Evolutionary conservation across 2,888 invertebrate genomes (phyloP).

Genomic region (Drosophila nr. perissopoda): DNA sequence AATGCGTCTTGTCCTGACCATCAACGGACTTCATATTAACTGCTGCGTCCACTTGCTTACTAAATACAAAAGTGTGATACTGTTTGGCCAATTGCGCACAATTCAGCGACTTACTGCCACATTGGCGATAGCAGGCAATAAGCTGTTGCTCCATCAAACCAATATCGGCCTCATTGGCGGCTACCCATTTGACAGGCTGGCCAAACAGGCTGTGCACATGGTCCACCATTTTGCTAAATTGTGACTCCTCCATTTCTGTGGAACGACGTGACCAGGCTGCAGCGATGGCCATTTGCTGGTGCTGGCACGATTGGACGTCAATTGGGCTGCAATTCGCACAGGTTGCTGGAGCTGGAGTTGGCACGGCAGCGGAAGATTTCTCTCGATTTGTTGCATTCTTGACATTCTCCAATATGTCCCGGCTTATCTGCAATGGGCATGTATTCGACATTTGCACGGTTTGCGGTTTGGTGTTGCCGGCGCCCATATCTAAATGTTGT

Average conservation of each 20-base stretch:
- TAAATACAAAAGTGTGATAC: constrained; percentile 63
- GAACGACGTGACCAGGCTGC: constrained; percentile 46
- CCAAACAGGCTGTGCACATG: constrained; percentile 59
- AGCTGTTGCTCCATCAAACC: constrained; percentile 49
- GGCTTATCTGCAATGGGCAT: constrained; percentile 53
- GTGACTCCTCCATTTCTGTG: constrained; percentile 57
- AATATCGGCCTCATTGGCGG: constrained; percentile 53
- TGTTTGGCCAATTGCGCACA: constrained; percentile 58
- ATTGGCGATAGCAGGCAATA: constrained; percentile 54
- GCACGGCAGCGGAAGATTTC: neutral
- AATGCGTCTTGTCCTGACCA: constrained; percentile 12
- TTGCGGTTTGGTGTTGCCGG: constrained; percentile 65
- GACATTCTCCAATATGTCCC: constrained; percentile 59
- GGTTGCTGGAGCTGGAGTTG: neutral
- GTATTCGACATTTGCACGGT: constrained; percentile 63
- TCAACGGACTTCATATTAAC: constrained; percentile 20
- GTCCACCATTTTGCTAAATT: constrained; percentile 56
- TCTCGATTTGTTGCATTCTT: constrained; percentile 36
- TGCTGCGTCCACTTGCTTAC: constrained; percentile 44
- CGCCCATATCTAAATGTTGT: constrained; percentile 57
- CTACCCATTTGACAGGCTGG: constrained; percentile 49
- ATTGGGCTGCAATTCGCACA: constrained; percentile 33
- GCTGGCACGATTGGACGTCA: constrained; percentile 2
- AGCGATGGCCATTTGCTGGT: constrained; percentile 9
- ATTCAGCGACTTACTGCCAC: constrained; percentile 52